These are phyloP conservation scores for Hemistola chrysoprasaria DNA, from an alignment of 2,888 invertebrate genomes.

Conservation along the genomic window DNA sequence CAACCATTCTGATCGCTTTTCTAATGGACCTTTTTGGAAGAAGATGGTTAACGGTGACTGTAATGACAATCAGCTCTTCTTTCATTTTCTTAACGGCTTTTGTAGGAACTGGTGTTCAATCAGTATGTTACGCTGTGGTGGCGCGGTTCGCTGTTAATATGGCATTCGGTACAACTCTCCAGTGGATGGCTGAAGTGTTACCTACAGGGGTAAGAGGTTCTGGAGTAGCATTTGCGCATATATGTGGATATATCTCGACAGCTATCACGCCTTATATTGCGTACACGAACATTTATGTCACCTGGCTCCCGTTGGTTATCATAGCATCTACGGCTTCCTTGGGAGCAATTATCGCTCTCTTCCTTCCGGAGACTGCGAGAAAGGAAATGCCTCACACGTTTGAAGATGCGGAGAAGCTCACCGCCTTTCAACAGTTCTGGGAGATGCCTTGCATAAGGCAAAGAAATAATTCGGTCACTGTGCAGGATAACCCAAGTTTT, in stretches of 20 bases:
- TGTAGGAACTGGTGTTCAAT: slow-evolving; percentile 43
- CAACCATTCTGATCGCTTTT: slow-evolving; percentile 49
- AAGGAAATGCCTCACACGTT: slow-evolving; percentile 62
- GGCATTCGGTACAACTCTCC: slow-evolving; percentile 46
- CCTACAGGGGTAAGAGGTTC: slow-evolving; percentile 58
- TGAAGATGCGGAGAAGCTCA: slow-evolving; percentile 52
- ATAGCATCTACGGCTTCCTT: slow-evolving; percentile 38
- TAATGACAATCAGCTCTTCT: slow-evolving; percentile 36
- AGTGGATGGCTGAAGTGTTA: slow-evolving; percentile 60
- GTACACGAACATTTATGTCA: slow-evolving; percentile 44
- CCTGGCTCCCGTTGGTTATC: slow-evolving; percentile 53
- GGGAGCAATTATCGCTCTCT: slow-evolving; percentile 38
- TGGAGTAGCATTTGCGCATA: slow-evolving; percentile 53
- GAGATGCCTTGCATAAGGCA: slow-evolving; percentile 46
- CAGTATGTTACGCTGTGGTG: slow-evolving; percentile 52
- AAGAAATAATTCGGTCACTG: slow-evolving; percentile 12
- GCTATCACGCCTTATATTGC: slow-evolving; percentile 59
- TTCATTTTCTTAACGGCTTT: slow-evolving; percentile 49
- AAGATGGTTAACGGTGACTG: slow-evolving; percentile 43
- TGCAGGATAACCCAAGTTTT: slow-evolving; percentile 22
- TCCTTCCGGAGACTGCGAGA: slow-evolving; percentile 57
- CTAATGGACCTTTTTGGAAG: slow-evolving; percentile 55
- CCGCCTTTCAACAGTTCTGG: slow-evolving; percentile 42
- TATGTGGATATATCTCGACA: slow-evolving; percentile 50
- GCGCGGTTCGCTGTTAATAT: slow-evolving; percentile 60